A percentile compares a stretch with the other conserved stretches of the same genome.
Evolutionary conservation across 2,797 vertebrate species (phyloP).

Genomic region (Eulemur coronatus): DNA sequence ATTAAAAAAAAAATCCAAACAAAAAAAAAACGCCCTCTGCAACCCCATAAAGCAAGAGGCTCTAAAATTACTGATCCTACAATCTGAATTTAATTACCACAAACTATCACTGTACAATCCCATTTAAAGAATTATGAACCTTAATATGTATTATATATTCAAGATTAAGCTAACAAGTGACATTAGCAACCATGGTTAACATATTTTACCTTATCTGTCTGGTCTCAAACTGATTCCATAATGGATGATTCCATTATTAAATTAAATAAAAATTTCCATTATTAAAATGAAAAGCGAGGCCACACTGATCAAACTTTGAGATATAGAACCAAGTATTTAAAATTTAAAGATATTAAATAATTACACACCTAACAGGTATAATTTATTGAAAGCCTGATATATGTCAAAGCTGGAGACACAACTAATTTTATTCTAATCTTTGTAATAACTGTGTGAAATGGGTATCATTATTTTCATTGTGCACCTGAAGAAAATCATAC

Average conservation of each 20-base stretch:
- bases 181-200: not conserved
- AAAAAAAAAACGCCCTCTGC: not conserved
- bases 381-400: not conserved
- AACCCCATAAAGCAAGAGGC: slow-evolving; percentile 9
- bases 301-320: not conserved
- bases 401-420: not conserved
- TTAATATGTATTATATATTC: not conserved
- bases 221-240: slow-evolving; percentile 15
- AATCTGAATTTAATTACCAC: slow-evolving; percentile 1
- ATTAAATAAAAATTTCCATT: not conserved
- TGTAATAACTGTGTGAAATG: not conserved
- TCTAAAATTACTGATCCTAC: slow-evolving; percentile 37
- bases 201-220: slow-evolving; percentile 32
- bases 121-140: slow-evolving; percentile 6
- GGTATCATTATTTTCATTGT: not conserved
- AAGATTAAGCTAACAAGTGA: slow-evolving; percentile 33
- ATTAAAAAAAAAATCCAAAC: not conserved
- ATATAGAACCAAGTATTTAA: not conserved
- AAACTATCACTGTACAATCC: not conserved
- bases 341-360: slow-evolving; percentile 16
- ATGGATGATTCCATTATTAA: slow-evolving; percentile 33
- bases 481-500: not conserved
- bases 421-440: not conserved
- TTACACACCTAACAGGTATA: not conserved
- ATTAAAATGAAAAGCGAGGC: slow-evolving; percentile 46